A percentile compares a stretch with the other conserved stretches of the same genome.
These are phyloP conservation scores for Eleginops maclovinus DNA, from an alignment of 2,113 vertebrate genomes.

Conservation along the genomic window DNA sequence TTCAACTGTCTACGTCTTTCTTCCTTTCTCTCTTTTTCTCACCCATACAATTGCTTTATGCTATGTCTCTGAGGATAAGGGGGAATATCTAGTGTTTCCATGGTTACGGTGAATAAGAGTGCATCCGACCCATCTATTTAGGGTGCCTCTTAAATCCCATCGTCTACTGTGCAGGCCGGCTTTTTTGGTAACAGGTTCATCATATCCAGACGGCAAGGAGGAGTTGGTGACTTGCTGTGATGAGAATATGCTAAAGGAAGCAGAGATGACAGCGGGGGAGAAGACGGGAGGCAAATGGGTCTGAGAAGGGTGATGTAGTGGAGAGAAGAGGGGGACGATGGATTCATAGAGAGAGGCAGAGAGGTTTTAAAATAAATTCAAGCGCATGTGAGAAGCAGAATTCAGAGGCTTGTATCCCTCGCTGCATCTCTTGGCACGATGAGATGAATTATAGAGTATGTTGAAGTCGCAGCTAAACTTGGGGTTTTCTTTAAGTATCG, in stretches of 20 bases:
- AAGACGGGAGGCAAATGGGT: not conserved
- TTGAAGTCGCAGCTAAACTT: slow-evolving; percentile 8
- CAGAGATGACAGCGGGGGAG: slow-evolving; percentile 25
- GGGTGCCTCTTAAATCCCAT: slow-evolving; percentile 46
- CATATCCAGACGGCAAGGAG: not conserved
- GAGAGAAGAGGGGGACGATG: not conserved
- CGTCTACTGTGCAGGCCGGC: slow-evolving; percentile 29
- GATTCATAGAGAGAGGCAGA: not conserved
- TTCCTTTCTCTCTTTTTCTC: not conserved
- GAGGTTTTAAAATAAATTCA: slow-evolving; percentile 25
- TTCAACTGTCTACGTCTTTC: not conserved
- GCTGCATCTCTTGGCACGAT: slow-evolving; percentile 19
- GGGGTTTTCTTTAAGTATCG: not conserved
- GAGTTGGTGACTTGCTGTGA: slow-evolving; percentile 31
- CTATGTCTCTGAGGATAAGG: slow-evolving; percentile 33
- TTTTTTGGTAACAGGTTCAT: slow-evolving; percentile 48
- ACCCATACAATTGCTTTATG: slow-evolving; percentile 26
- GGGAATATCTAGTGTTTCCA: slow-evolving; percentile 66
- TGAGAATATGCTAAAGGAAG: slow-evolving; percentile 33
- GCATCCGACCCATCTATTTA: slow-evolving; percentile 59
- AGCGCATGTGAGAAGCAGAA: slow-evolving; percentile 15
- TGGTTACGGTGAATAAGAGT: slow-evolving; percentile 63
- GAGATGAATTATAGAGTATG: slow-evolving; percentile 56
- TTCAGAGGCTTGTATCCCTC: slow-evolving; percentile 1
- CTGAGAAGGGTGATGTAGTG: not conserved